A percentile compares a stretch with the other conserved stretches of the same genome.
These are phyloP conservation scores for Cataglyphis rosenhaueri DNA, from an alignment of 2,888 invertebrate genomes.

Conservation along the genomic window DNA sequence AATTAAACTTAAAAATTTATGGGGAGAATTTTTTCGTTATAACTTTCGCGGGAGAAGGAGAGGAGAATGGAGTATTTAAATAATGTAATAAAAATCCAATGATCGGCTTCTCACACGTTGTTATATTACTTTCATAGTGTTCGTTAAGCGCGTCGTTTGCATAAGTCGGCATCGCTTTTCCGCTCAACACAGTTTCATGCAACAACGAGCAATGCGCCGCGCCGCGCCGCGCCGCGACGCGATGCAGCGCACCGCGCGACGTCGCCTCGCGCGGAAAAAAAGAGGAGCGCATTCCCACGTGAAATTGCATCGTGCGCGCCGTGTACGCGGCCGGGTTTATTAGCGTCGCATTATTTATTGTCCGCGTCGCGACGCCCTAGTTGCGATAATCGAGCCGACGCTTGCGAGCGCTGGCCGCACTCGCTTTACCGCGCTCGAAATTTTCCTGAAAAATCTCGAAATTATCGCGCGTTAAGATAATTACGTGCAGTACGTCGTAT, in stretches of 20 bases:
- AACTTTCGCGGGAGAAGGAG: background rate
- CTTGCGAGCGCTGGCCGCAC: background rate
- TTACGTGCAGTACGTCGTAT: conserved; percentile 10
- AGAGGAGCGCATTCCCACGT: conserved; percentile 52
- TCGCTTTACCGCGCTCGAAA: conserved; percentile 27
- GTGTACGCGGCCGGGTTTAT: conserved; percentile 49
- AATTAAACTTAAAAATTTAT: conserved; percentile 20
- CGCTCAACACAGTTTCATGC: conserved; percentile 54
- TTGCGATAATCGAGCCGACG: conserved; percentile 52
- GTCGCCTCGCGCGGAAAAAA: conserved; percentile 47
- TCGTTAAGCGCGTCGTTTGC: conserved; percentile 50
- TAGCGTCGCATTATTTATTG: conserved; percentile 54
- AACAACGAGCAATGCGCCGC: conserved; percentile 51
- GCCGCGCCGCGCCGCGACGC: conserved; percentile 31
- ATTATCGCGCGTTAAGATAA: conserved; percentile 43
- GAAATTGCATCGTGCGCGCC: conserved; percentile 53
- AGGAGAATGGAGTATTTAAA: conserved; percentile 29
- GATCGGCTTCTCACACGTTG: conserved; percentile 37
- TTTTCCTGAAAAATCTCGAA: conserved; percentile 39
- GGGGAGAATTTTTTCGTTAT: conserved; percentile 4
- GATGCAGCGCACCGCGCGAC: background rate
- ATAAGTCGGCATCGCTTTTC: conserved; percentile 54
- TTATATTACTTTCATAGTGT: conserved; percentile 45
- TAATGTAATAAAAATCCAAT: conserved; percentile 52
- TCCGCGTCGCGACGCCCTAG: conserved; percentile 54